Percentiles rank a stretch among this genome's conserved stretches.
Evolutionary conservation across 2,113 vertebrate genomes (phyloP).

Genomic region (Struthidea cinerea): DNA sequence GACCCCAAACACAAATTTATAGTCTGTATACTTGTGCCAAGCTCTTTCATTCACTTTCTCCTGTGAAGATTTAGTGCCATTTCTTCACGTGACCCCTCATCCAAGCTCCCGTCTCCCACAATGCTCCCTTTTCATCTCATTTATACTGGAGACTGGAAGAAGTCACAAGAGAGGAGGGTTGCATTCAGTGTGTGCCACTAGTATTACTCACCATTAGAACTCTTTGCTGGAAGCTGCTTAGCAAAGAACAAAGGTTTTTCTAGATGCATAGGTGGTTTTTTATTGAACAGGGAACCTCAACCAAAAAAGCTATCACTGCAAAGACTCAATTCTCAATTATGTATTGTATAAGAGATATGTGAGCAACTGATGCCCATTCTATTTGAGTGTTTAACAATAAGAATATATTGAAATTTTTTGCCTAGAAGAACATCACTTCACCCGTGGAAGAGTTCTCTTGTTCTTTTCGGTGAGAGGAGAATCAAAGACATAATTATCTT

Average conservation of each 20-base stretch:
- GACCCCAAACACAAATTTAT: not conserved
- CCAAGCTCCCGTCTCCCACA: not conserved
- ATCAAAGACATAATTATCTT: not conserved
- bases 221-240: not conserved
- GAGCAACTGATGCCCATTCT: not conserved
- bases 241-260: not conserved
- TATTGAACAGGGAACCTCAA: not conserved
- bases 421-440: not conserved
- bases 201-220: not conserved
- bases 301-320: not conserved
- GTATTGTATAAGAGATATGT: not conserved
- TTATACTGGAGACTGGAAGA: not conserved
- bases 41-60: not conserved
- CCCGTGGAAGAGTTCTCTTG: not conserved
- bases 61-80: not conserved
- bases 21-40: not conserved
- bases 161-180: not conserved
- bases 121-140: not conserved
- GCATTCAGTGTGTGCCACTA: rapidly evolving
- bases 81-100: not conserved
- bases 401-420: not conserved
- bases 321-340: not conserved
- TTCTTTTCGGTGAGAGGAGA: not conserved
- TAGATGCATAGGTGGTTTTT: not conserved
- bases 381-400: not conserved